Percentiles rank a stretch among this genome's conserved stretches.
Evolutionary conservation across 2,888 invertebrate species (phyloP).

Genomic region (Ceraclea dissimilis): DNA sequence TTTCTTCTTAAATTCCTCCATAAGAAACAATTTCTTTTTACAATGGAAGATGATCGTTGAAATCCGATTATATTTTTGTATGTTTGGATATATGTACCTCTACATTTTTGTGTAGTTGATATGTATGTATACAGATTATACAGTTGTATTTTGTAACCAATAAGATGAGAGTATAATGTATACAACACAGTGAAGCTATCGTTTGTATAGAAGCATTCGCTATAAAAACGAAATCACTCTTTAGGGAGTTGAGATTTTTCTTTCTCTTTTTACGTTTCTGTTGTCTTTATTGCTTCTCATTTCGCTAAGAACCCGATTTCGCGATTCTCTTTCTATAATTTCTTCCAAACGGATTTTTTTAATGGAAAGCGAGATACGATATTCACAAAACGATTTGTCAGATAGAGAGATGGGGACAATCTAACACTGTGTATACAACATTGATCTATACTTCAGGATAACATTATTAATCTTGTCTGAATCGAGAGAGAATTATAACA

Average conservation of each 20-base stretch:
- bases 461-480: no score
- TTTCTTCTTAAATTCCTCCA: no score
- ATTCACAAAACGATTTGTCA: not conserved
- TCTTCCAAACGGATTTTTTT: not conserved
- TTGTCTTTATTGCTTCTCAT: not conserved
- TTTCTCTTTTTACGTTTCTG: not conserved
- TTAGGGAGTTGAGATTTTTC: not conserved
- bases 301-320: not conserved
- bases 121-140: not conserved
- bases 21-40: no score
- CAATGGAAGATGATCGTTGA: no score
- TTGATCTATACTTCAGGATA: not conserved
- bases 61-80: no score
- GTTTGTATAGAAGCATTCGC: not conserved
- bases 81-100: not conserved
- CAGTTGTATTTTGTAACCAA: not conserved
- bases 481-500: no score
- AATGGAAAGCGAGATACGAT: not conserved
- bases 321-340: not conserved
- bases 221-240: constrained; percentile 2
- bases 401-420: not conserved
- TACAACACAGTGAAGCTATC: no score
- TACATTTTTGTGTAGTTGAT: not conserved
- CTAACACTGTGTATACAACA: not conserved
- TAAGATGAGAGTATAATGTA: no score